These are phyloP conservation scores for Botia kubotai DNA, from an alignment of 2,797 vertebrate genomes.

Conservation along the genomic window DNA sequence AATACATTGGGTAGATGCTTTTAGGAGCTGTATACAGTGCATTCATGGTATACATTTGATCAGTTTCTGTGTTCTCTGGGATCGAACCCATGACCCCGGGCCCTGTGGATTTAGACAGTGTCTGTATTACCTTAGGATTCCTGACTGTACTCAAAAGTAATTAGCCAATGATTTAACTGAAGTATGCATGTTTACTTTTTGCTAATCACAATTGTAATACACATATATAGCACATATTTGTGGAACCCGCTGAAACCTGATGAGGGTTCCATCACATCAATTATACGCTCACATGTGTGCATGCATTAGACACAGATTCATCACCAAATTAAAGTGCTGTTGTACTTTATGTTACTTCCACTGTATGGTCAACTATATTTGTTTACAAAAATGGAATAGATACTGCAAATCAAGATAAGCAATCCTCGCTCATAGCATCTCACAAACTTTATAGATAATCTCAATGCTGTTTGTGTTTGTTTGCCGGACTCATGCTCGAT, in stretches of 20 bases:
- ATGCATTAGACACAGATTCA: constrained; percentile 25
- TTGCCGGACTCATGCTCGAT: constrained; percentile 4
- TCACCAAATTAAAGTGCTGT: constrained; percentile 35
- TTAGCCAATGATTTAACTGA: no score
- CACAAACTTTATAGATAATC: not conserved
- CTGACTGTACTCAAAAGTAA: no score
- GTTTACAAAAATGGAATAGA: constrained; percentile 44
- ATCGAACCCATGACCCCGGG: no score
- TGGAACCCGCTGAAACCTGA: constrained; percentile 27
- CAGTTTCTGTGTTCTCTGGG: no score
- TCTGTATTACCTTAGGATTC: no score
- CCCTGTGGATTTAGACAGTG: no score
- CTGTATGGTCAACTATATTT: constrained; percentile 32
- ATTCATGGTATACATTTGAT: no score
- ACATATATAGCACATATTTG: constrained; percentile 11
- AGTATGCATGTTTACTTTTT: not conserved
- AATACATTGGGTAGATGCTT: not conserved
- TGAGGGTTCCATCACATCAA: constrained; percentile 28
- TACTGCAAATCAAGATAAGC: constrained; percentile 38
- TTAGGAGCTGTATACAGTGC: no score
- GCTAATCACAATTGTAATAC: not conserved
- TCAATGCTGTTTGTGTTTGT: constrained; percentile 17
- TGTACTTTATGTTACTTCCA: constrained; percentile 28
- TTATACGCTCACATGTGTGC: constrained; percentile 27
- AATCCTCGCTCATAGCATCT: constrained; percentile 24